Evolutionary conservation across 37 sponge, comb jelly and placozoan species (phyloP).

Genomic region (Spongilla lacustris): DNA sequence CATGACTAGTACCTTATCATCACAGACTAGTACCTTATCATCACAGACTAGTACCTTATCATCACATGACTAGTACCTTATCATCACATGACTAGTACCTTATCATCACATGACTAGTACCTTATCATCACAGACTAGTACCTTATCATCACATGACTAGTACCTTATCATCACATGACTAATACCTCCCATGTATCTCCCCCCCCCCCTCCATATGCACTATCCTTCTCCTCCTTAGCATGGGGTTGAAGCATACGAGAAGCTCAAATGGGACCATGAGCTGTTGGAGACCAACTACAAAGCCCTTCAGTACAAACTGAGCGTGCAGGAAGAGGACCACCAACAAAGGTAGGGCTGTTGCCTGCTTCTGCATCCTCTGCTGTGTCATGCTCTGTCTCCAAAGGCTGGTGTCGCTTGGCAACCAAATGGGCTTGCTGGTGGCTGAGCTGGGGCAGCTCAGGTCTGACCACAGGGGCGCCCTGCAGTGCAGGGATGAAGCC

Average conservation of each 20-base stretch:
- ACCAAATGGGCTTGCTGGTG: conserved; percentile 4
- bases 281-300: conserved; percentile 6
- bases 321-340: conserved; percentile 17
- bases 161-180: too few species aligned
- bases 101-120: too few species aligned
- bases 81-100: too few species aligned
- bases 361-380: neutral
- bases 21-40: too few species aligned
- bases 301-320: conserved; percentile 43
- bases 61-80: too few species aligned
- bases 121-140: too few species aligned
- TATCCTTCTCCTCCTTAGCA: conserved; percentile 5
- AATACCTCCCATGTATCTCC: too few species aligned
- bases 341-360: neutral
- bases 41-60: too few species aligned
- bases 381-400: neutral
- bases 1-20: too few species aligned
- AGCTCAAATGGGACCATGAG: conserved; percentile 16
- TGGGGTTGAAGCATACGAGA: conserved; percentile 3
- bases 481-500: neutral
- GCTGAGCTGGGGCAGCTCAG: conserved; percentile 14
- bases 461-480: neutral
- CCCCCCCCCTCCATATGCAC: neutral
- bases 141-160: too few species aligned
- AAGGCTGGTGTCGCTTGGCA: neutral